phyloP scores from a whole-genome alignment of 2,797 vertebrate genomes.

The Rhinophrynus dorsalis region DNA sequence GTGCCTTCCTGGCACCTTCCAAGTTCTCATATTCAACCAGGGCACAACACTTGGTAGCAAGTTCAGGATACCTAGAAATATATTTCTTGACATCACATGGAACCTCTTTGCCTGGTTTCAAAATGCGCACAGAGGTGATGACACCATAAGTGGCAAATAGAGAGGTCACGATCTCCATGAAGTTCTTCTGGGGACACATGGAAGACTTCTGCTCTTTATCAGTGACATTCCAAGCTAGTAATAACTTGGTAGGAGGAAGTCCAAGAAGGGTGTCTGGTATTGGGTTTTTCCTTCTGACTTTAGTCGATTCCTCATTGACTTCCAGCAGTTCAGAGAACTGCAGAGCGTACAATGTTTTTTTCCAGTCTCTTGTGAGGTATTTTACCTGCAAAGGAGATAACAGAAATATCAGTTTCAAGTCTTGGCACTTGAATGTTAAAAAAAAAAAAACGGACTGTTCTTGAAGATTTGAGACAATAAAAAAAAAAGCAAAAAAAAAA shows the following conservation, averaged over 20 bases:
- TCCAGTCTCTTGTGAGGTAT: conserved; percentile 76
- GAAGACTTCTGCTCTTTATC: conserved; percentile 22
- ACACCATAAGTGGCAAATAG: conserved; percentile 64
- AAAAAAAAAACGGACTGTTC: too few species aligned
- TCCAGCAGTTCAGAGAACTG: conserved; percentile 69
- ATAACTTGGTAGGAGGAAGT: conserved; percentile 70
- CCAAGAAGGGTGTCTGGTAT: conserved; percentile 70
- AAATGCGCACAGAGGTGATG: conserved; percentile 68
- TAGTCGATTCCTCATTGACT: conserved; percentile 76
- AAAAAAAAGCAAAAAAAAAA: too few species aligned
- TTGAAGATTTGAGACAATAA: too few species aligned
- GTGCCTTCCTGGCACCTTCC: conserved; percentile 65
- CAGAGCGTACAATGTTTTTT: conserved; percentile 69
- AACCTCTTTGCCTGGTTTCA: conserved; percentile 73
- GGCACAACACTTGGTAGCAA: conserved; percentile 68
- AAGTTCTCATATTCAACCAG: conserved; percentile 75
- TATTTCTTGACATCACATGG: conserved; percentile 69
- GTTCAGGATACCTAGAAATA: conserved; percentile 61
- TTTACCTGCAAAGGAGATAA: conserved; percentile 75
- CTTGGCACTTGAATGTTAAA: too few species aligned
- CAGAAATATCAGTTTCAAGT: too few species aligned
- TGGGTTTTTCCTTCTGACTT: conserved; percentile 67
- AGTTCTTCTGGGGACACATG: conserved; percentile 29
- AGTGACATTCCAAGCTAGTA: conserved; percentile 73
- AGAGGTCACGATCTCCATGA: conserved; percentile 64